These are phyloP conservation scores for Rhyacophila evoluta DNA, from an alignment of 2,888 invertebrate genomes.

Conservation along the genomic window DNA sequence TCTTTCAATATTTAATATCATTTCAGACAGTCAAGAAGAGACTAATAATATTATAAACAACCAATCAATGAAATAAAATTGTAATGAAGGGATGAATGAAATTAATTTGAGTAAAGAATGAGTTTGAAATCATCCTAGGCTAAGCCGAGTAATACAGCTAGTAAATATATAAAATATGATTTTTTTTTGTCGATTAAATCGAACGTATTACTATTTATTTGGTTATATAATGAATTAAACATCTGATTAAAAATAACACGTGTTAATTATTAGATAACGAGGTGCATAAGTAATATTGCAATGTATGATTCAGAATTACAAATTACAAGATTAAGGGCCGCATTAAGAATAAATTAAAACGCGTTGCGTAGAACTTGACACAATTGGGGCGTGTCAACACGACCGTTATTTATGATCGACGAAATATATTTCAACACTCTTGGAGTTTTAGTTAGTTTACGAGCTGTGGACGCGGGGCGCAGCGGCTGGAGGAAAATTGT, in stretches of 20 bases:
- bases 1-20: no score
- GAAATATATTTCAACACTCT: constrained; percentile 10
- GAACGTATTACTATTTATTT: no score
- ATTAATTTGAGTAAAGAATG: no score
- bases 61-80: no score
- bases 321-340: constrained; percentile 7
- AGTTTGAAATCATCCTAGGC: no score
- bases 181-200: no score
- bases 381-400: constrained; percentile 36
- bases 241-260: neutral
- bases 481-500: neutral
- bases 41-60: no score
- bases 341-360: constrained; percentile 22
- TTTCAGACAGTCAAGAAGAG: no score
- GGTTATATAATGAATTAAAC: no score
- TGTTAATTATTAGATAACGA: neutral
- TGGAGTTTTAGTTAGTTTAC: constrained; percentile 10
- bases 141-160: no score
- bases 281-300: neutral
- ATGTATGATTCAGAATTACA: neutral
- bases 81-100: no score
- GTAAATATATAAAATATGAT: no score
- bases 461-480: neutral
- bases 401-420: constrained; percentile 29
- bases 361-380: constrained; percentile 32